A percentile compares a stretch with the other conserved stretches of the same genome.
These are phyloP conservation scores for Crypturellus tataupa DNA, from an alignment of 2,797 vertebrate genomes.

Conservation along the genomic window DNA sequence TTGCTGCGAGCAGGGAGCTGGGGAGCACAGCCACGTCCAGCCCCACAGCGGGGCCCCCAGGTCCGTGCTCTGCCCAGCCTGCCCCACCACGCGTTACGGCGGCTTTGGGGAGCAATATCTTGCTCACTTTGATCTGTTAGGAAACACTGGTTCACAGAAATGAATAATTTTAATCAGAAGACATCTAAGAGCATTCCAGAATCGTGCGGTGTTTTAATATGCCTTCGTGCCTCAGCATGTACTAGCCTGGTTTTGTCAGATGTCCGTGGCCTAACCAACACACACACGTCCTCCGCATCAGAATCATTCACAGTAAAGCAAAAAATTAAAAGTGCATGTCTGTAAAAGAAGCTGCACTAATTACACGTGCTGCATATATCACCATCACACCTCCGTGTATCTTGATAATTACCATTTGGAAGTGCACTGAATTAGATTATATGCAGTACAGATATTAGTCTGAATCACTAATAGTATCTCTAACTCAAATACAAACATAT, in stretches of 20 bases:
- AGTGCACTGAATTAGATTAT: not conserved
- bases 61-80: no score
- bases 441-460: not conserved
- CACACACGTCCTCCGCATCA: fast-evolving
- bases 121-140: not conserved
- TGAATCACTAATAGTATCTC: constrained; percentile 13
- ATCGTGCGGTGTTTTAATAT: not conserved
- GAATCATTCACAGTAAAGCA: not conserved
- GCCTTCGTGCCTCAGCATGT: not conserved
- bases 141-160: not conserved
- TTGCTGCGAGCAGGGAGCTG: no score
- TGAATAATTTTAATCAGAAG: not conserved
- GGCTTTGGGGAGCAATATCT: not conserved
- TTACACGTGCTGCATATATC: not conserved
- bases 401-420: not conserved
- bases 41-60: no score
- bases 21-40: no score
- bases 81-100: not conserved
- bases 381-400: not conserved
- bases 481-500: constrained; percentile 29
- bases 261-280: not conserved
- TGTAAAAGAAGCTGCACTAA: not conserved
- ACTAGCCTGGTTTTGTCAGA: not conserved
- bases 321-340: not conserved
- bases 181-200: not conserved